Percentiles rank a stretch among this genome's conserved stretches.
phyloP scores from a whole-genome alignment of 2,113 vertebrate species.

The Lagopus leucura region DNA sequence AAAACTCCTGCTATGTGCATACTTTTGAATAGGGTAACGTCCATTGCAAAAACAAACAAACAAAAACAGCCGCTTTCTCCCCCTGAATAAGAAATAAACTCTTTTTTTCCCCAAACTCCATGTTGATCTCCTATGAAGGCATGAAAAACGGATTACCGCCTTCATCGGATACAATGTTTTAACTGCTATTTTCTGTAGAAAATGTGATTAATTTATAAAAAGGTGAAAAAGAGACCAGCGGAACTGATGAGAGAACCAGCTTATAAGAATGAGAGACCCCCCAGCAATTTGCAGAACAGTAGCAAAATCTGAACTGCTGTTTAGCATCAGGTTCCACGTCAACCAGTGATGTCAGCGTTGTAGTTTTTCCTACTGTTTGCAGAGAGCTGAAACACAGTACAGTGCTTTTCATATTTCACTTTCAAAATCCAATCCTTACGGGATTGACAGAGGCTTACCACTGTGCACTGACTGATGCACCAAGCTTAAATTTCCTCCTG shows the following conservation, averaged over 20 bases:
- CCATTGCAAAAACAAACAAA: background rate
- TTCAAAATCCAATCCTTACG: background rate
- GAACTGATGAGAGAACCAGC: background rate
- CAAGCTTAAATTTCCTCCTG: background rate
- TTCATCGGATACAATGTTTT: constrained; percentile 21
- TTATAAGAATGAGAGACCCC: background rate
- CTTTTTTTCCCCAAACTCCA: background rate
- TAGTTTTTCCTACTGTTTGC: background rate
- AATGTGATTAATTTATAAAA: constrained; percentile 18
- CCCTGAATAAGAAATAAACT: too few species aligned
- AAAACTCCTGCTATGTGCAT: constrained; percentile 5
- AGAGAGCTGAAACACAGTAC: background rate
- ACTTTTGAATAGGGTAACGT: constrained; percentile 14
- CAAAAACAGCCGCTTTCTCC: background rate
- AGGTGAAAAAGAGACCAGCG: background rate
- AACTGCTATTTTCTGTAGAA: constrained; percentile 38
- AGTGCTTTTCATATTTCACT: background rate
- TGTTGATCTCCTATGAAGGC: constrained; percentile 16
- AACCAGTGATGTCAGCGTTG: background rate
- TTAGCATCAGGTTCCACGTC: background rate
- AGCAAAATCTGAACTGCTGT: background rate
- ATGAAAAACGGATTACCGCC: constrained; percentile 27
- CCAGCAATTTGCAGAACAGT: background rate
- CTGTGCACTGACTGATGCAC: background rate
- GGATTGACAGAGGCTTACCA: background rate